Conservation (phyloP, 2,888 invertebrate species). For the Orchestes rusci region DNA sequence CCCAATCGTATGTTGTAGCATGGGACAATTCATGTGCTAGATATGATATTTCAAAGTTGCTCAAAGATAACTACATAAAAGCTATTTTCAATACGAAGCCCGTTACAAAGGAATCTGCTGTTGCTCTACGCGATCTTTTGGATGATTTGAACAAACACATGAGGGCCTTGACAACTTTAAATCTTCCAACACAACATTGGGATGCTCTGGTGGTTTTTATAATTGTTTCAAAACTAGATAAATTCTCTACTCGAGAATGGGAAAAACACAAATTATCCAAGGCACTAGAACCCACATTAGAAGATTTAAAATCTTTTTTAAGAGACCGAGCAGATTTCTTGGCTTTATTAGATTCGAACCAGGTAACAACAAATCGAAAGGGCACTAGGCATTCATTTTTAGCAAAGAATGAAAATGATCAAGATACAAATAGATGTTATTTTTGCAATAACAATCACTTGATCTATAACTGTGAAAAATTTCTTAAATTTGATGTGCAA, state of each 20-base stretch:
- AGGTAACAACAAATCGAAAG: not conserved
- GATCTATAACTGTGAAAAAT: not conserved
- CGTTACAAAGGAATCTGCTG: not conserved
- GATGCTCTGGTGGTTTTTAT: not conserved
- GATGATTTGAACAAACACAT: slow-evolving; percentile 3
- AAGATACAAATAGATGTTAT: not conserved
- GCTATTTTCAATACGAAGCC: not conserved
- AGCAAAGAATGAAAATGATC: not conserved
- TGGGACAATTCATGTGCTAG: too few species aligned
- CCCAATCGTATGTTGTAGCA: slow-evolving; percentile 3
- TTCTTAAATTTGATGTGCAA: not conserved
- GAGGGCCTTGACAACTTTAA: not conserved
- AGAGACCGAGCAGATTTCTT: slow-evolving; percentile 8
- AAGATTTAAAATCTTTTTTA: slow-evolving; percentile 6
- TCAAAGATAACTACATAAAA: slow-evolving; percentile 1
- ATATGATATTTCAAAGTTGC: slow-evolving; percentile 9
- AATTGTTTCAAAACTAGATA: not conserved
- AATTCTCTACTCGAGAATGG: slow-evolving; percentile 1
- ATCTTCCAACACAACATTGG: not conserved
- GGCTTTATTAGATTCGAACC: not conserved
- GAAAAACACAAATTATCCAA: not conserved
- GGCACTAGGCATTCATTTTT: not conserved
- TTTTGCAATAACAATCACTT: not conserved
- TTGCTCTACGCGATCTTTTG: not conserved
- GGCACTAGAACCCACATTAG: not conserved